Evolutionary conservation across 1,140 invertebrate genomes (phyloP), one percentile per base, ranked within the genome.

Genomic region (Drosophila nigrodunni): DNA sequence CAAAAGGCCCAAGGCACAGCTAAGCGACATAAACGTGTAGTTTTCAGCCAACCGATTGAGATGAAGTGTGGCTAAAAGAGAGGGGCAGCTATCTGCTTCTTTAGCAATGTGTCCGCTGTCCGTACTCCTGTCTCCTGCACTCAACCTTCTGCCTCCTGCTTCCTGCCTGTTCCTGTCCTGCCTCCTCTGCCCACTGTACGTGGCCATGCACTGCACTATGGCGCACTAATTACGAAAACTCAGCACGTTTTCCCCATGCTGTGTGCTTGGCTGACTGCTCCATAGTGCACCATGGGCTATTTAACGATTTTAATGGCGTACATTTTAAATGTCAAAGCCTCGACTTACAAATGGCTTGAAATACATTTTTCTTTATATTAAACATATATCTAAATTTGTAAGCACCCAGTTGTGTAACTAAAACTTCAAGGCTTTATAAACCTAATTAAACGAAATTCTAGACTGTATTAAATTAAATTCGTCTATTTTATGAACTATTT

Each of bases 211-310:
- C 64, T 83, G 83, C 83, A 89, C 77, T 87, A 70, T 68, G 87
- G 77, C 82, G 83, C 83, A 87, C 83, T 87, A 87, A 87, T 87
- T 87, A 87, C 83, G 85, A 88, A 87, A 87, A 89, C 83, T 87
- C 83, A 83, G 83, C 83, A 87, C 83, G 83, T 87, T 87, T 83
- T 78, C 66, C 80, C 80, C 66, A 74, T 79, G 79, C 77, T 86
- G 71, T 79, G 78, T 68, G 74, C 39, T 35, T 59, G 72, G 52
- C 67, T 68, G 35, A 50, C 54, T 37, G 67, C 21, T 59, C 54
- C 60, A 62, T 5, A 30, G 6, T 30, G 25, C 25, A 30, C 25
- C 6, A 30, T 30, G 25, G 25, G 25, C 25, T 30, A 30, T 30
- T 30, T 30, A 6, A 0, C 6, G 25, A 30, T 30, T 30, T 30